A percentile compares a stretch with the other conserved stretches of the same genome.
Evolutionary conservation across 2,113 vertebrate species (phyloP).

Genomic region (Actenoides lindsayi): DNA sequence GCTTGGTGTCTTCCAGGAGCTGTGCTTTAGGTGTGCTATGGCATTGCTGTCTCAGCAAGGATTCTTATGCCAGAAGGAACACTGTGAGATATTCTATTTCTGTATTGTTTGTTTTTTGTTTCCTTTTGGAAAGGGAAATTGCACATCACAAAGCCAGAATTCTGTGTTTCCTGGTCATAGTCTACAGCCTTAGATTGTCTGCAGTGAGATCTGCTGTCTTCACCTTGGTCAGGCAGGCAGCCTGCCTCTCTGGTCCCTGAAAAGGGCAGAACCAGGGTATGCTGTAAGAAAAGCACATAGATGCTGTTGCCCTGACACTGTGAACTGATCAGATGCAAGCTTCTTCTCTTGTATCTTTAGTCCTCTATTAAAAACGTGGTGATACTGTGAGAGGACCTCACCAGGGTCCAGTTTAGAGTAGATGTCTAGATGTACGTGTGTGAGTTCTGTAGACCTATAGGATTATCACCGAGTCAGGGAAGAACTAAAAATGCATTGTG

Average conservation of each 20-base stretch:
- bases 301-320: background rate
- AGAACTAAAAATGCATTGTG: background rate
- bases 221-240: background rate
- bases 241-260: background rate
- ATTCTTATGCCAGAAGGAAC: background rate
- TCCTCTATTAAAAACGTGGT: background rate
- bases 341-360: background rate
- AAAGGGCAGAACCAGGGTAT: background rate
- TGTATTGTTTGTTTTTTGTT: background rate
- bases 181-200: background rate
- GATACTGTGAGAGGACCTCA: background rate
- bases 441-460: background rate
- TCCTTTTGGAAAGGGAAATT: background rate
- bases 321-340: background rate
- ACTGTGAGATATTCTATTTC: background rate
- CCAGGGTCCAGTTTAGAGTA: background rate
- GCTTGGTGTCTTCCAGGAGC: background rate
- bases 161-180: background rate
- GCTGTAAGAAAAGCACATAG: background rate
- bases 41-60: background rate
- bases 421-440: background rate
- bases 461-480: background rate
- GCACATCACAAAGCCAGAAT: background rate
- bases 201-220: background rate
- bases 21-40: background rate